Evolutionary conservation across 2,113 vertebrate species (phyloP).

Genomic region (Nothobranchius furzeri): DNA sequence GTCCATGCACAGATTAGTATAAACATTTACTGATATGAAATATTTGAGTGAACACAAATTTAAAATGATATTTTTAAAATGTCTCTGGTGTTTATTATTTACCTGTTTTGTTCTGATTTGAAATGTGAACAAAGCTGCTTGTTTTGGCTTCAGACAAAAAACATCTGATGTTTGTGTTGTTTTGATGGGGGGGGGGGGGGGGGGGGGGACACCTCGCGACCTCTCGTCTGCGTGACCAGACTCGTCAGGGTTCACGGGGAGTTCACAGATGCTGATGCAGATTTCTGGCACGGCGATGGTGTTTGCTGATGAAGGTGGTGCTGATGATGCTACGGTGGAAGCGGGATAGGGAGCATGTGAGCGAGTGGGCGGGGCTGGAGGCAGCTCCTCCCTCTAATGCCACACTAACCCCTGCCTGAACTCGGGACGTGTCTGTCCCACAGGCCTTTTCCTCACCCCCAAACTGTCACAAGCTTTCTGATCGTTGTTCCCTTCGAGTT

Average conservation of each 20-base stretch:
- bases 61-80: too few species aligned
- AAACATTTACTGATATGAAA: too few species aligned
- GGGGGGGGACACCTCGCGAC: slow-evolving; percentile 25
- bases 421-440: slow-evolving; percentile 51
- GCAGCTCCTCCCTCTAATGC: slow-evolving; percentile 39
- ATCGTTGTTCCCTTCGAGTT: slow-evolving; percentile 6
- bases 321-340: slow-evolving; percentile 21
- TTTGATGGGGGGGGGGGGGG: too few species aligned
- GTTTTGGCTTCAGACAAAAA: too few species aligned
- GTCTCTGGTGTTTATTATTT: too few species aligned
- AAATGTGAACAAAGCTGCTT: too few species aligned
- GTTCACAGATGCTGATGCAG: slow-evolving; percentile 40
- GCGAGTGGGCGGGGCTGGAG: not conserved
- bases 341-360: not conserved
- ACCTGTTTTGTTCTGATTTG: too few species aligned
- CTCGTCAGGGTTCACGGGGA: slow-evolving; percentile 56
- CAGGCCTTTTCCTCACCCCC: slow-evolving; percentile 51
- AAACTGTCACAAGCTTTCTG: slow-evolving; percentile 60
- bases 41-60: too few species aligned
- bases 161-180: too few species aligned
- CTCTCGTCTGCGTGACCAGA: slow-evolving; percentile 8
- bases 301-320: not conserved
- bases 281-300: slow-evolving; percentile 3
- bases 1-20: too few species aligned
- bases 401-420: slow-evolving; percentile 75